Conservation (phyloP, 2,888 invertebrate species). For the Odontomyia ornata region DNA sequence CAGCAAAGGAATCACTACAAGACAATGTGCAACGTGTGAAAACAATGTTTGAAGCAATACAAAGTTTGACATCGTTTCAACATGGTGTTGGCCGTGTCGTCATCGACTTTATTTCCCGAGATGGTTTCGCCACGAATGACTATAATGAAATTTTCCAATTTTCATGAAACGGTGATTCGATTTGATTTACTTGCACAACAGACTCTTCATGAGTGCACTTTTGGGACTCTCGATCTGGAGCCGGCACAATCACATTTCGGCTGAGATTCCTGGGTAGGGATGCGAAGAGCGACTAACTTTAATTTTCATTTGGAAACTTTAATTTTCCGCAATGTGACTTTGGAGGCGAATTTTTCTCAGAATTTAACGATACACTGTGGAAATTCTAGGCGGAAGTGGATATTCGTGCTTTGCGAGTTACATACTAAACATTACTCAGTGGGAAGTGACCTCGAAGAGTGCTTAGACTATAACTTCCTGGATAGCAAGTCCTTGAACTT, state of each 20-base stretch:
- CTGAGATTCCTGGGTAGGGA: conserved; percentile 3
- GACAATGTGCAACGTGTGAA: conserved; percentile 3
- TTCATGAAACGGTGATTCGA: conserved; percentile 43
- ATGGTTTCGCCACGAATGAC: conserved; percentile 36
- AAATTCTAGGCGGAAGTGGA: too few species aligned
- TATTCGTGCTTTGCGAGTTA: too few species aligned
- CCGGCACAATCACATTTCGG: background rate
- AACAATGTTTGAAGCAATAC: conserved; percentile 34
- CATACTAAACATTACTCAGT: too few species aligned
- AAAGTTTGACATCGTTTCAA: conserved; percentile 32
- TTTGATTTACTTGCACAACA: conserved; percentile 38
- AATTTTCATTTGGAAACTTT: conserved; percentile 28
- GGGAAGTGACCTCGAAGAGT: too few species aligned
- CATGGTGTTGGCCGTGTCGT: background rate
- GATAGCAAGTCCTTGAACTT: too few species aligned
- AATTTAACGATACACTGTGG: too few species aligned
- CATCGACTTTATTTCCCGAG: conserved; percentile 31
- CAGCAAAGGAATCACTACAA: background rate
- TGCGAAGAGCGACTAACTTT: background rate
- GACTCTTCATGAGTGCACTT: conserved; percentile 31
- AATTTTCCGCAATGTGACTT: conserved; percentile 32
- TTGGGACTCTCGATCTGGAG: conserved; percentile 1
- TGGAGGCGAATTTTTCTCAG: background rate
- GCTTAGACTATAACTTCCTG: too few species aligned
- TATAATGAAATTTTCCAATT: conserved; percentile 43